These are phyloP conservation scores for Tetranychus urticae DNA, from an alignment of 1,140 invertebrate species.

Conservation along the genomic window DNA sequence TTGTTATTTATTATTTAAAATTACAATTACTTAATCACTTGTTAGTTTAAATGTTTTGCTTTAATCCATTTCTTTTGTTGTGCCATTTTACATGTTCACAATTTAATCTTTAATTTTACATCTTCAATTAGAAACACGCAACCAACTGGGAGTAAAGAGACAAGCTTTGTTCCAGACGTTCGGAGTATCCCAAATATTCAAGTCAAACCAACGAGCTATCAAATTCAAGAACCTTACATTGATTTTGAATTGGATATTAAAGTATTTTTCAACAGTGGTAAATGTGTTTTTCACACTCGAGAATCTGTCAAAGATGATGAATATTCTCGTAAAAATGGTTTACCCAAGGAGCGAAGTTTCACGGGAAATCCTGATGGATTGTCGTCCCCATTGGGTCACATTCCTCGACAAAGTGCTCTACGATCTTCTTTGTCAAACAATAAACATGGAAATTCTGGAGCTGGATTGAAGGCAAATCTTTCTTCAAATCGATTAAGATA, in stretches of 20 bases:
- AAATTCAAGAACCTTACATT: slow-evolving; percentile 61
- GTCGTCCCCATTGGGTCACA: not conserved
- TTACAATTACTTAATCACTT: too few species aligned
- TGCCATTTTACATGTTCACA: too few species aligned
- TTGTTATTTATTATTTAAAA: too few species aligned
- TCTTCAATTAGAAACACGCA: too few species aligned
- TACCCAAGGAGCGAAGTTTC: slow-evolving; percentile 36
- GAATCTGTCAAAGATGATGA: slow-evolving; percentile 37
- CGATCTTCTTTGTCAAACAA: not conserved
- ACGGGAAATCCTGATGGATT: slow-evolving; percentile 27
- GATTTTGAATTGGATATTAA: slow-evolving; percentile 91
- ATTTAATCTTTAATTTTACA: too few species aligned
- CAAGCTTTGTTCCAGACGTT: too few species aligned
- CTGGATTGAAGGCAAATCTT: not conserved
- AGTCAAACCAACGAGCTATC: not conserved
- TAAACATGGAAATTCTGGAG: not conserved
- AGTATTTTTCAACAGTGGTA: slow-evolving; percentile 84
- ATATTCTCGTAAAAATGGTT: slow-evolving; percentile 23
- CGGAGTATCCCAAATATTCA: too few species aligned
- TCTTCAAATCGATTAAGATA: not conserved
- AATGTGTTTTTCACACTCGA: slow-evolving; percentile 86
- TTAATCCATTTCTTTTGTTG: too few species aligned
- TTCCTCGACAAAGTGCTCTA: not conserved
- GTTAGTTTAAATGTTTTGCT: too few species aligned
- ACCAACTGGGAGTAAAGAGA: too few species aligned